These are phyloP conservation scores for Telmatochromis brichardi DNA, from an alignment of 2,113 vertebrate genomes.

Conservation along the genomic window DNA sequence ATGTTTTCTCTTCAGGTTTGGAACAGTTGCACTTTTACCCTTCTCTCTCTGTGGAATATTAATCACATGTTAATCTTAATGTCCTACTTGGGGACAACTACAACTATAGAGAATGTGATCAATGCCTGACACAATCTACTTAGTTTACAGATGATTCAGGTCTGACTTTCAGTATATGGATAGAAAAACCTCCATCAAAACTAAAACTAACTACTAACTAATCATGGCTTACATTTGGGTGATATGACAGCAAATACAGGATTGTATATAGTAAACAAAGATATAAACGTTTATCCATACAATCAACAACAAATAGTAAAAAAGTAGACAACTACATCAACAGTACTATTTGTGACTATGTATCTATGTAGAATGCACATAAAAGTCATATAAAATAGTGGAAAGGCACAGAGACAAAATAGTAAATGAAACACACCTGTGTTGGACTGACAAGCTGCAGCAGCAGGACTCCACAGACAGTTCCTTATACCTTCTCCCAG, in stretches of 20 bases:
- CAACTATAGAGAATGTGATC: neutral
- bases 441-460: neutral
- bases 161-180: neutral
- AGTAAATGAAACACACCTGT: slow-evolving; percentile 33
- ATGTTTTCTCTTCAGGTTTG: neutral
- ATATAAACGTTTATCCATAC: neutral
- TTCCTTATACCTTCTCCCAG: neutral
- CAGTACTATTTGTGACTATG: neutral
- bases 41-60: neutral
- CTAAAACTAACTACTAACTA: neutral
- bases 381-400: neutral
- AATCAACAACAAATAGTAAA: neutral
- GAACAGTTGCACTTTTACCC: neutral
- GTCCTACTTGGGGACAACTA: neutral
- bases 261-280: too few relatives aligned
- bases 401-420: neutral
- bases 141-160: neutral
- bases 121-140: neutral
- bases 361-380: neutral
- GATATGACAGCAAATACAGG: neutral
- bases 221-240: neutral
- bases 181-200: neutral
- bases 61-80: neutral
- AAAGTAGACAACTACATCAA: neutral
- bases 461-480: neutral